Evolutionary conservation across 2,888 invertebrate species (phyloP).

Genomic region (Lissocephala sabroskyi): DNA sequence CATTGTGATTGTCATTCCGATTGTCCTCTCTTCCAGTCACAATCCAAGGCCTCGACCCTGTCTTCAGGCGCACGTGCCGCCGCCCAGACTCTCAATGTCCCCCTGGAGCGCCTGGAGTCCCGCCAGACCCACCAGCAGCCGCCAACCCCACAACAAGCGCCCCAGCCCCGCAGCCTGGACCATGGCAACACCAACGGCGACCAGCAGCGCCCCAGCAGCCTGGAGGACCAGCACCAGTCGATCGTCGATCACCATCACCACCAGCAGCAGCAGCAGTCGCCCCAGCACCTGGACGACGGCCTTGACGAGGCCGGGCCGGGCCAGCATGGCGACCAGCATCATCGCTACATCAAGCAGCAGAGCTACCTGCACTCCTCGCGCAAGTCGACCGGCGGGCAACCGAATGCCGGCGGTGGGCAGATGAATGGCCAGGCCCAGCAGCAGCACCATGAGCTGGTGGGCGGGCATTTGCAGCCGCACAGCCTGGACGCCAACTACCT

Average conservation of each 20-base stretch:
- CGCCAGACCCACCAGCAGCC: conserved; percentile 52
- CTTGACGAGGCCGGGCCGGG: conserved; percentile 39
- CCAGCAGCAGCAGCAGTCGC: conserved; percentile 39
- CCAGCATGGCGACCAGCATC: conserved; percentile 43
- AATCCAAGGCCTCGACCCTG: conserved; percentile 71
- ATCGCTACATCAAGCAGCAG: conserved; percentile 66
- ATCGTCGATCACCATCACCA: conserved; percentile 14
- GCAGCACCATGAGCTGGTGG: conserved; percentile 13
- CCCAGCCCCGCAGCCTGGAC: too few species aligned
- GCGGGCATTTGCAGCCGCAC: conserved; percentile 25
- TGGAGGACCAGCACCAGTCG: conserved; percentile 16
- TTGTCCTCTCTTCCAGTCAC: conserved; percentile 52
- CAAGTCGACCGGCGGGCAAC: conserved; percentile 54
- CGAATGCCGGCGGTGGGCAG: conserved; percentile 29
- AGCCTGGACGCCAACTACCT: conserved; percentile 64
- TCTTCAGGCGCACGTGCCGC: conserved; percentile 72
- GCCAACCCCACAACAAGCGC: too few species aligned
- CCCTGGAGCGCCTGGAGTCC: conserved; percentile 70
- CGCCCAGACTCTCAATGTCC: conserved; percentile 71
- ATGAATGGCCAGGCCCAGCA: conserved; percentile 40
- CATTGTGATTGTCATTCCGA: not conserved
- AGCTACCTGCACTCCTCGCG: conserved; percentile 68
- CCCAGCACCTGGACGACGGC: conserved; percentile 39
- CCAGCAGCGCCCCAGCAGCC: conserved; percentile 1
- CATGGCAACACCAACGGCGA: conserved; percentile 35